Conservation (phyloP, 2,113 vertebrate genomes). For the Oplegnathus fasciatus region DNA sequence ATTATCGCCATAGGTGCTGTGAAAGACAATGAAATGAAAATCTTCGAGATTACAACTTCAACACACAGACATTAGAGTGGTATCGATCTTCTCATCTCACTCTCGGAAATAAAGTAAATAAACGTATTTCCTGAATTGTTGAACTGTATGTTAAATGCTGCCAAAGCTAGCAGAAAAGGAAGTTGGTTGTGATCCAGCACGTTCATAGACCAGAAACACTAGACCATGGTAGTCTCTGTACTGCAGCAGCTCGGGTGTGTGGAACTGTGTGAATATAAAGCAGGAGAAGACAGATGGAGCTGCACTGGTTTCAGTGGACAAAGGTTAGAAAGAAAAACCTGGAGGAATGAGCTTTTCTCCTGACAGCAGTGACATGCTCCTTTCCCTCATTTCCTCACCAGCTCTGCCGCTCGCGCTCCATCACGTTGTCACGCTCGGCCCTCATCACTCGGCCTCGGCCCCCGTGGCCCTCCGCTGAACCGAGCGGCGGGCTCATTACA, state of each 20-base stretch:
- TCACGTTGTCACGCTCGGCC: slow-evolving; percentile 57
- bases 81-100: no score
- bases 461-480: slow-evolving; percentile 65
- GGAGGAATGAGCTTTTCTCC: slow-evolving; percentile 41
- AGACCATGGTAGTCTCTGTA: no score
- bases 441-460: slow-evolving; percentile 58
- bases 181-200: neutral
- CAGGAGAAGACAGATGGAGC: slow-evolving; percentile 35
- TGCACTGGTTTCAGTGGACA: slow-evolving; percentile 4
- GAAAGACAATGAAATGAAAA: no score
- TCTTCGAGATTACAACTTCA: no score
- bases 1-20: no score
- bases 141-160: no score
- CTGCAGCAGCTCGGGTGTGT: no score
- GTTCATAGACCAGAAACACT: no score
- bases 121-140: no score
- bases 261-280: slow-evolving; percentile 32
- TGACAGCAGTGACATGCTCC: slow-evolving; percentile 46
- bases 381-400: slow-evolving; percentile 59
- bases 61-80: no score
- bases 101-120: no score
- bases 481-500: slow-evolving; percentile 61
- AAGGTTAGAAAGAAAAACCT: slow-evolving; percentile 46
- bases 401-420: slow-evolving; percentile 48
- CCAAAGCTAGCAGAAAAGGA: no score